Base-by-base conservation (phyloP, 1,140 invertebrate genomes). In the Papilio dardanus region DNA sequence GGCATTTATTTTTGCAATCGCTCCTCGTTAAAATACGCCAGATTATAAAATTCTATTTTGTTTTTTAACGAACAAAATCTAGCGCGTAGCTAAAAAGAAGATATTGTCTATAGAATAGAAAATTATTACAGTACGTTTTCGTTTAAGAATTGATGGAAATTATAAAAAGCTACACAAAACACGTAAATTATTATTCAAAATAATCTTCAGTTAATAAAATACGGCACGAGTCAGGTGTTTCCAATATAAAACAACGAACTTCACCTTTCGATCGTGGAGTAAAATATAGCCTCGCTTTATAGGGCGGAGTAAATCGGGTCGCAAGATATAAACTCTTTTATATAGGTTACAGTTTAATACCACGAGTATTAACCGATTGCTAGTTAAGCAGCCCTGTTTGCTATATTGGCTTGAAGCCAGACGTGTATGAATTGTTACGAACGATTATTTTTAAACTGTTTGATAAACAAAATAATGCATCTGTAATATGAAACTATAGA, bases 1-100 rank as follows among this genome's bases (percentile, higher is more conserved):
- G 58, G 21, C 71, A 79, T 83, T 83, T 88, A 88, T 88, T 86
- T 87, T 86, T 77, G 83, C 80, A 76, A 81, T 69, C 78, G 78
- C 54, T 80, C 71, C 75, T 71, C 66, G 68, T 71, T 71, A 71
- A 71, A 67, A 54, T 58, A 21, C 37, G 31, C 69, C 69, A 68
- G 71, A 73, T 76, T 83, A 78, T 78, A 81, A 78, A 80, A 76
- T 80, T n/a, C 74, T 68, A 68, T 69, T 75, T 35, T 24, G 66
- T 74, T 81, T 82, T 79, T 12, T 42, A 37, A 67, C 6, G 31
- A 35, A 35, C 12, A 35, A 35, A 67, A 67, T 10, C 10, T 67
- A 10, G 21, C 42, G 6, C 67, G 67, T 40, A 21, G 16, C 67
- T n/a, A 24, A 68, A 68, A 6, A 68, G 35, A 14, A 14, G 3